Evolutionary conservation across 2,113 vertebrate genomes (phyloP).

Genomic region (Noturus placidus): DNA sequence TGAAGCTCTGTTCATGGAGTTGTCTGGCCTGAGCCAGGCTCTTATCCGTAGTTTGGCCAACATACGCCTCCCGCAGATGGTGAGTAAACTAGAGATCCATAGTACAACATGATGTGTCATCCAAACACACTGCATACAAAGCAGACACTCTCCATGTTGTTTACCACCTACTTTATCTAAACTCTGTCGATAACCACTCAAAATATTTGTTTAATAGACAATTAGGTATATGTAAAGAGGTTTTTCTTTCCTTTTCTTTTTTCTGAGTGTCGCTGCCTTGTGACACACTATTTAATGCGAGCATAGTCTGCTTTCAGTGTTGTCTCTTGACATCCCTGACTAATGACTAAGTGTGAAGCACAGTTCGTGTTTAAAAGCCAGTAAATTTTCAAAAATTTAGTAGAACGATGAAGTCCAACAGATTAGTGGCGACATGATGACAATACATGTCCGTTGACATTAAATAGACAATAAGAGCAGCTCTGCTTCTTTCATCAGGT

Average conservation of each 20-base stretch:
- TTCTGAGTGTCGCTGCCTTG: background rate
- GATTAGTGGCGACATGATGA: background rate
- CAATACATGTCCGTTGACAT: background rate
- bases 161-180: background rate
- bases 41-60: conserved; percentile 95
- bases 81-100: conserved; percentile 63
- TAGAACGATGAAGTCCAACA: background rate
- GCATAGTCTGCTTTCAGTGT: background rate
- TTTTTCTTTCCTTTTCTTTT: background rate
- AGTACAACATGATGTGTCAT: conserved; percentile 11
- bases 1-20: conserved; percentile 91
- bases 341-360: background rate
- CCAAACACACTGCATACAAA: background rate
- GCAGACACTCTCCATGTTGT: background rate
- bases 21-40: conserved; percentile 94
- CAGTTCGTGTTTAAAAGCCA: background rate
- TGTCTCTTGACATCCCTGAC: background rate
- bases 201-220: background rate
- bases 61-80: conserved; percentile 95
- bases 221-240: background rate
- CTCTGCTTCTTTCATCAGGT: background rate
- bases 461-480: background rate
- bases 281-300: background rate
- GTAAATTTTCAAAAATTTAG: background rate
- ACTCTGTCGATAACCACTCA: background rate